Conservation (phyloP, 2,888 invertebrate species). For the Gymnoscelis rufifasciata region DNA sequence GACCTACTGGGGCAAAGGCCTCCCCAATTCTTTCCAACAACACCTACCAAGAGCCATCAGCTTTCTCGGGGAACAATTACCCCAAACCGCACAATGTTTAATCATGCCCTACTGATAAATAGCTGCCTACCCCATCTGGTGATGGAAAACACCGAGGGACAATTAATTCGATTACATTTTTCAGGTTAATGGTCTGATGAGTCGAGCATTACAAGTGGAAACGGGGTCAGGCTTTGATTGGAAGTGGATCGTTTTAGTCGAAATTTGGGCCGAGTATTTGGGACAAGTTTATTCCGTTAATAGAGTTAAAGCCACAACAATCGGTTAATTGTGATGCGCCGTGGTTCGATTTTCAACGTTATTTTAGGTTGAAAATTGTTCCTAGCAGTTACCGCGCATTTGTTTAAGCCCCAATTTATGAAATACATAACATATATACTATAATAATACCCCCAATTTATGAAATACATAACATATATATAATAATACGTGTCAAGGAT, state of each 20-base stretch:
- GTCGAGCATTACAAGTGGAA: conserved; percentile 9
- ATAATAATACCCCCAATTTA: too few relatives aligned
- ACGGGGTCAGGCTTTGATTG: conserved; percentile 14
- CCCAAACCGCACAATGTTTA: neutral
- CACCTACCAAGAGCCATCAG: too few relatives aligned
- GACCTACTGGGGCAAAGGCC: too few relatives aligned
- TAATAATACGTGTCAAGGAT: too few relatives aligned
- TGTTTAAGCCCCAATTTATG: too few relatives aligned
- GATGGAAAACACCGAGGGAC: conserved; percentile 27
- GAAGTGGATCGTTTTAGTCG: conserved; percentile 6
- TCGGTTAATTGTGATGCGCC: neutral
- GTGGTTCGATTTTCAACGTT: too few relatives aligned
- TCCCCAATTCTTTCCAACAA: too few relatives aligned
- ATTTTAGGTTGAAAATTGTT: too few relatives aligned
- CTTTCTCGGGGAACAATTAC: too few relatives aligned
- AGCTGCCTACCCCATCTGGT: conserved; percentile 30
- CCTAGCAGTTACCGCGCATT: too few relatives aligned
- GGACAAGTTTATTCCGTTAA: conserved; percentile 1
- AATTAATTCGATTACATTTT: conserved; percentile 43
- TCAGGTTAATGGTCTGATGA: conserved; percentile 32
- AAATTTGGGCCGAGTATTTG: conserved; percentile 3
- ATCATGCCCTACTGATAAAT: conserved; percentile 37
- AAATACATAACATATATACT: too few relatives aligned
- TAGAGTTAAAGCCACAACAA: neutral
- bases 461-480: too few relatives aligned